phyloP scores from a whole-genome alignment of 2,797 vertebrate species.

The Diplodus sargus region DNA sequence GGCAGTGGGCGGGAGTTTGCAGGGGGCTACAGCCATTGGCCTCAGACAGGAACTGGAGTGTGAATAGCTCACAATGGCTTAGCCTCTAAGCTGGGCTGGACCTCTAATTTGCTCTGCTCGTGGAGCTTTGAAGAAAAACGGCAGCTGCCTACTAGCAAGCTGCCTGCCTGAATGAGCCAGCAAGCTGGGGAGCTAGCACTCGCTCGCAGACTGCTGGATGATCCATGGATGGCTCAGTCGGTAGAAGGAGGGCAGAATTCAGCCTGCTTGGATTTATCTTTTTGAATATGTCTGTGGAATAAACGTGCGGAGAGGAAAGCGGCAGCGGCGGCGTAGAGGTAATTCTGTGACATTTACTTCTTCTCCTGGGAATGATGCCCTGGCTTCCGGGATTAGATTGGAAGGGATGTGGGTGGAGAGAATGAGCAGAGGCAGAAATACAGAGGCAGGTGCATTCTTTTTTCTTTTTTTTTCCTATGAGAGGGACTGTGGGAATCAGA shows the following conservation, averaged over 20 bases:
- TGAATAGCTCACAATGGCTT: conserved; percentile 89
- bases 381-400: conserved; percentile 78
- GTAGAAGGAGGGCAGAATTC: conserved; percentile 54
- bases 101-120: conserved; percentile 88
- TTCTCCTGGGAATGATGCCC: conserved; percentile 73
- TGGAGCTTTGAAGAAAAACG: conserved; percentile 89
- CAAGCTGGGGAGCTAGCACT: conserved; percentile 76
- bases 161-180: conserved; percentile 74
- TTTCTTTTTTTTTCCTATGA: conserved; percentile 11
- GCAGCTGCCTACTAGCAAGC: conserved; percentile 87
- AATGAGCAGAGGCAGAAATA: conserved; percentile 64
- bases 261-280: conserved; percentile 69
- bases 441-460: conserved; percentile 65
- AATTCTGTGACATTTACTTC: conserved; percentile 80
- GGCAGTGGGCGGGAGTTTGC: conserved; percentile 84
- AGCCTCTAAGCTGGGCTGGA: conserved; percentile 86
- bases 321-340: conserved; percentile 68
- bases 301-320: conserved; percentile 54
- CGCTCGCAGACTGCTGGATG: conserved; percentile 85
- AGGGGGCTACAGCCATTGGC: conserved; percentile 81
- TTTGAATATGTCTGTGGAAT: conserved; percentile 72
- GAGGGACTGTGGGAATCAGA: conserved; percentile 45
- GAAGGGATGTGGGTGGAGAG: conserved; percentile 73
- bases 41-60: conserved; percentile 83
- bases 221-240: conserved; percentile 74